A percentile compares a stretch with the other conserved stretches of the same genome.
These are phyloP conservation scores for Watsonalla binaria DNA, from an alignment of 2,888 invertebrate species.

Conservation along the genomic window DNA sequence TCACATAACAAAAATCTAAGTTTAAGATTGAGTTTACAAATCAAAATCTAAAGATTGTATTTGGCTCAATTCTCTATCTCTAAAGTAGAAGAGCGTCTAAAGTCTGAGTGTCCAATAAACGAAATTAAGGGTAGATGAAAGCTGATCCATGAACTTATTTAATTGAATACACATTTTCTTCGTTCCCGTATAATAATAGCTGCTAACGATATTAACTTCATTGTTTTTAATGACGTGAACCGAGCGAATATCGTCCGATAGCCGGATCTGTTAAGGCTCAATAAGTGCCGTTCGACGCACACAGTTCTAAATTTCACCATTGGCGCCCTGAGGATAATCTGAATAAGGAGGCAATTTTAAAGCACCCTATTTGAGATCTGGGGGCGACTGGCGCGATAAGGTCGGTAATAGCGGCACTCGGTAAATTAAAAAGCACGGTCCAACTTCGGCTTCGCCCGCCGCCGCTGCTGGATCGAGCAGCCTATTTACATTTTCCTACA, in stretches of 20 bases:
- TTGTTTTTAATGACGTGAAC: slow-evolving; percentile 47
- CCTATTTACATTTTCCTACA: slow-evolving; percentile 51
- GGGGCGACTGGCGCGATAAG: slow-evolving; percentile 51
- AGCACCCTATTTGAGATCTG: slow-evolving; percentile 54
- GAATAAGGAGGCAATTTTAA: slow-evolving; percentile 54
- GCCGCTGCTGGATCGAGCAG: slow-evolving; percentile 34
- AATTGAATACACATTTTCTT: slow-evolving; percentile 4
- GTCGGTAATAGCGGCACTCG: slow-evolving; percentile 54
- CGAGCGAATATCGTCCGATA: slow-evolving; percentile 35
- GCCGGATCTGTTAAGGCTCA: slow-evolving; percentile 45
- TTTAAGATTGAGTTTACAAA: too few relatives aligned
- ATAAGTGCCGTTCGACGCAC: slow-evolving; percentile 45
- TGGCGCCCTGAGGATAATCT: slow-evolving; percentile 49
- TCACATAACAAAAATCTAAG: too few relatives aligned
- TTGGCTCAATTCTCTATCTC: too few relatives aligned
- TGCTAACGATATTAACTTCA: slow-evolving; percentile 42
- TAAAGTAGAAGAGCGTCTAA: too few relatives aligned
- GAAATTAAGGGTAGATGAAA: neutral
- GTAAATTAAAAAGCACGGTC: slow-evolving; percentile 63
- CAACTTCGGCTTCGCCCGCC: slow-evolving; percentile 36
- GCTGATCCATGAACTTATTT: neutral
- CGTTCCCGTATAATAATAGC: slow-evolving; percentile 10
- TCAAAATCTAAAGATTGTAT: too few relatives aligned
- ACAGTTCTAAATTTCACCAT: slow-evolving; percentile 47
- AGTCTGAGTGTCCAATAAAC: neutral